These are phyloP conservation scores for Formica exsecta DNA, from an alignment of 1,140 invertebrate species.

Conservation along the genomic window DNA sequence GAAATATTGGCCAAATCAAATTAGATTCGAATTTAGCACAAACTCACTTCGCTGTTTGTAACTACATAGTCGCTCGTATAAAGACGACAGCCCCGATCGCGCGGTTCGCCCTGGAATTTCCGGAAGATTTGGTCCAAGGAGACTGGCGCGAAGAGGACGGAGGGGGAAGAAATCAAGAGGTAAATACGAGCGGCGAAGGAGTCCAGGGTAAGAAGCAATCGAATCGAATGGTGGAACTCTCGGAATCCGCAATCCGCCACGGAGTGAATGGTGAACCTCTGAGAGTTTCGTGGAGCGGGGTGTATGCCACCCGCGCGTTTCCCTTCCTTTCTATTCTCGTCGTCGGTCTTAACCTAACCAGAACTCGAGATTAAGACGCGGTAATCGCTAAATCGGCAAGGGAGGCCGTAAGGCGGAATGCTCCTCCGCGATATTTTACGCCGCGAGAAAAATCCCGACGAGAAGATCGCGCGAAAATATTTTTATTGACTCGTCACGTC, in stretches of 20 bases:
- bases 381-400: constrained; percentile 77
- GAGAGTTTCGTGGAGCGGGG: constrained; percentile 71
- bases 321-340: constrained; percentile 47
- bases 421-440: constrained; percentile 63
- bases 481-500: constrained; percentile 35
- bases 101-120: constrained; percentile 52
- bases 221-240: constrained; percentile 81
- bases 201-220: constrained; percentile 81
- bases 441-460: constrained; percentile 57
- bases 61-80: constrained; percentile 27
- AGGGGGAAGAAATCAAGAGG: constrained; percentile 73
- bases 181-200: constrained; percentile 73
- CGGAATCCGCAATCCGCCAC: constrained; percentile 84
- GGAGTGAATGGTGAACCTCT: constrained; percentile 81
- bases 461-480: constrained; percentile 54
- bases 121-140: constrained; percentile 43
- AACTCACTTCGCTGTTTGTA: constrained; percentile 6
- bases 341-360: constrained; percentile 63
- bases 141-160: neutral
- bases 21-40: neutral
- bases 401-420: constrained; percentile 39
- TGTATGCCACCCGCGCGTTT: constrained; percentile 59
- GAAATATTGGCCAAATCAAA: neutral
- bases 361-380: constrained; percentile 72
- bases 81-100: constrained; percentile 45